A percentile compares a stretch with the other conserved stretches of the same genome.
Evolutionary conservation across 1,140 invertebrate genomes (phyloP).

Genomic region (Drosophila tsacasi): DNA sequence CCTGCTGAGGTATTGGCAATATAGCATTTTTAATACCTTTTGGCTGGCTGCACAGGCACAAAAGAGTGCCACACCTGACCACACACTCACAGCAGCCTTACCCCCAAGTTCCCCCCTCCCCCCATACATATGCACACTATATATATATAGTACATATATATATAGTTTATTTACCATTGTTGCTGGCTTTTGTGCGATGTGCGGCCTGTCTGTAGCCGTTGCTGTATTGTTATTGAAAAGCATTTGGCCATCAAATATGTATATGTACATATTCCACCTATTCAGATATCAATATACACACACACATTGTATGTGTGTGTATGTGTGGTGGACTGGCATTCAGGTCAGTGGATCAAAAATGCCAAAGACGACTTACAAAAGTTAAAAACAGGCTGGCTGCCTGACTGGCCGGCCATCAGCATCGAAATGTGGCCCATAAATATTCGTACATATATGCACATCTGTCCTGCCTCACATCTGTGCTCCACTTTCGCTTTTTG

Average conservation of each 20-base stretch:
- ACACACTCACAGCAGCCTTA: conserved; percentile 20
- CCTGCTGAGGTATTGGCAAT: conserved; percentile 34
- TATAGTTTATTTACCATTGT: conserved; percentile 58
- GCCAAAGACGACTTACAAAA: conserved; percentile 71
- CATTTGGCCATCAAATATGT: conserved; percentile 82
- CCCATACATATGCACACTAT: not conserved
- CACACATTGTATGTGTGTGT: not conserved
- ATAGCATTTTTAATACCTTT: conserved; percentile 65
- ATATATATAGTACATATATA: not conserved
- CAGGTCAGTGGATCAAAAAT: conserved; percentile 76
- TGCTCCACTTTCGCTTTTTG: conserved; percentile 61
- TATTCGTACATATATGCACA: not conserved
- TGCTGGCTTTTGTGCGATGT: conserved; percentile 67
- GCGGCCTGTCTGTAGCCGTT: conserved; percentile 21
- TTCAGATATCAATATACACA: conserved; percentile 39
- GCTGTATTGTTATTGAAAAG: conserved; percentile 71
- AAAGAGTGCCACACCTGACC: conserved; percentile 61
- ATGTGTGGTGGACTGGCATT: conserved; percentile 36
- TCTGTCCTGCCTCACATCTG: conserved; percentile 19
- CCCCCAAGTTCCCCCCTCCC: conserved; percentile 5
- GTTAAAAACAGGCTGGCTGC: conserved; percentile 48
- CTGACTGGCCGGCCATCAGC: conserved; percentile 8
- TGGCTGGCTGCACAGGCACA: conserved; percentile 45
- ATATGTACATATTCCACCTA: conserved; percentile 30
- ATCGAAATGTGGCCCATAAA: conserved; percentile 13